Evolutionary conservation across 2,113 vertebrate genomes (phyloP).

Genomic region (Stegostoma tigrinum): DNA sequence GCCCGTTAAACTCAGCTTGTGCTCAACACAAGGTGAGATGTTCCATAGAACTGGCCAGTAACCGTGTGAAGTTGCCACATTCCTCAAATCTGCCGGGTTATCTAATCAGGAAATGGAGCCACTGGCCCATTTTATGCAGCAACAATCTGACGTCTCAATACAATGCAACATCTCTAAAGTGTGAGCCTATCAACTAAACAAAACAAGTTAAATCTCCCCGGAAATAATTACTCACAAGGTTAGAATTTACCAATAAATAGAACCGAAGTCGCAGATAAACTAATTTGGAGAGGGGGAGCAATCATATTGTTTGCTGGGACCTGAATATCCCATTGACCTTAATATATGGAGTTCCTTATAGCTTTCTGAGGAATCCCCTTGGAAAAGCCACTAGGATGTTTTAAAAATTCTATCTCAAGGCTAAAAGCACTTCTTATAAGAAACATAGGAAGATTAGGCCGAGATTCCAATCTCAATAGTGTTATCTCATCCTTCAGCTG

Average conservation of each 20-base stretch:
- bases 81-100: neutral
- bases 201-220: neutral
- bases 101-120: neutral
- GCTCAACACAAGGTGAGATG: slow-evolving; percentile 64
- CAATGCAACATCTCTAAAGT: neutral
- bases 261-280: neutral
- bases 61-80: neutral
- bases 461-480: neutral
- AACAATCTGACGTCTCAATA: neutral
- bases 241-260: neutral
- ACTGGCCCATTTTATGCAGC: neutral
- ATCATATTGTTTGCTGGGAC: neutral
- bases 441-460: neutral
- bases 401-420: neutral
- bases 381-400: neutral
- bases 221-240: neutral
- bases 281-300: neutral
- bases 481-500: neutral
- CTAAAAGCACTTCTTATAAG: neutral
- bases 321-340: neutral
- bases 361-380: neutral
- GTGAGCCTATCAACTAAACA: neutral
- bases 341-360: neutral
- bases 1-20: slow-evolving; percentile 54
- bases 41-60: neutral